Evolutionary conservation across 2,888 invertebrate species (phyloP).

Genomic region (Zonitis immaculata): DNA sequence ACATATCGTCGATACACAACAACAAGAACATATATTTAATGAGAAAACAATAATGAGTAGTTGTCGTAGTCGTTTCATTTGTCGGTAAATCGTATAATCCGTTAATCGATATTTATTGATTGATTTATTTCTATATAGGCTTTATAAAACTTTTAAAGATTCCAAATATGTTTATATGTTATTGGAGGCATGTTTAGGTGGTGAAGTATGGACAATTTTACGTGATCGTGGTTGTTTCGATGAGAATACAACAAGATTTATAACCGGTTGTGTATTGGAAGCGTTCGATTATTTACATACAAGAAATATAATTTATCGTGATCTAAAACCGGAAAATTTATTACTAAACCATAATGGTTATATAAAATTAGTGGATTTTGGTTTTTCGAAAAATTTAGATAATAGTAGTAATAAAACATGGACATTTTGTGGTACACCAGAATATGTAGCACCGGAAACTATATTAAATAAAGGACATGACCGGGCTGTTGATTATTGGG

Average conservation of each 20-base stretch:
- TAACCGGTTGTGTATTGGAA: conserved; percentile 65
- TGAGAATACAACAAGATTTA: conserved; percentile 61
- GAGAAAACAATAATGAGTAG: conserved; percentile 67
- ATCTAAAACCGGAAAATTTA: conserved; percentile 69
- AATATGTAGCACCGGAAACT: conserved; percentile 59
- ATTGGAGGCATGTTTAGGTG: conserved; percentile 67
- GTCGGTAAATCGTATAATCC: conserved; percentile 55
- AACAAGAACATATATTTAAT: conserved; percentile 68
- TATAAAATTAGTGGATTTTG: conserved; percentile 66
- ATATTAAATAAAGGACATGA: conserved; percentile 71
- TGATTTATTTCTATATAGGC: too few relatives aligned
- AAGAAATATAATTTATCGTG: conserved; percentile 57
- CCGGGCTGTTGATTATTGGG: conserved; percentile 68
- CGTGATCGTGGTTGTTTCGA: conserved; percentile 63
- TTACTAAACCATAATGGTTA: conserved; percentile 59
- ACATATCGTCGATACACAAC: conserved; percentile 68
- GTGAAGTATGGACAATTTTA: conserved; percentile 68
- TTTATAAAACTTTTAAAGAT: conserved; percentile 65
- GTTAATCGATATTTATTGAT: too few relatives aligned
- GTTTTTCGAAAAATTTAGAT: conserved; percentile 63
- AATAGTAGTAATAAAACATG: conserved; percentile 63
- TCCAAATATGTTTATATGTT: conserved; percentile 68
- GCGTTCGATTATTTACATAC: conserved; percentile 66
- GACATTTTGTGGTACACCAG: conserved; percentile 71
- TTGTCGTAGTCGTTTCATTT: conserved; percentile 67